Evolutionary conservation across 2,113 vertebrate species (phyloP), one percentile per base, ranked within the genome.

Genomic region (Pelmatolapia mariae): DNA sequence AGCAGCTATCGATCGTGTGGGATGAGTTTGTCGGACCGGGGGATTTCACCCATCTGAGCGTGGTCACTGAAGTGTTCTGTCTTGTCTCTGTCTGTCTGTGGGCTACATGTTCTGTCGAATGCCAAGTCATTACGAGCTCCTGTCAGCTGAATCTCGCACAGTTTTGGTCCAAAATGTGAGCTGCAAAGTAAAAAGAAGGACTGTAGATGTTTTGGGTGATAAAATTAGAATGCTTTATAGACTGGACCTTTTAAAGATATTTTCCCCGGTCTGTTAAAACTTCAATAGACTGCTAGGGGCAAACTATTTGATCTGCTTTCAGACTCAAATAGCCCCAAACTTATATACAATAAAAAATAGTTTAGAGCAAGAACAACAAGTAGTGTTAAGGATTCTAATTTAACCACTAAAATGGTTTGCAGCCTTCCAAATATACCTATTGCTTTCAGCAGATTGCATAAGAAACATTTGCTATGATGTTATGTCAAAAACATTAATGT

Each of bases 1-100:
- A 90, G 94, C 86, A 87, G 93, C 93, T 87, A 96, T 95, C 93
- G 92, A 95, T 95, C 93, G 90, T 78, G 87, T 81, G 92, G 90
- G 94, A 95, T 93, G 94, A 94, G 94, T 95, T 93, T 91, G 92
- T 94, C 83, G 47, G 89, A 86, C 82, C 61, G 59, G 88, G 89
- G 88, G 91, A 92, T 90, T 95, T 93, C 90, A 90, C 89, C 94
- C 93, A 80, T 94, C 91, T 40, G 86, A 94, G 86, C 81, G 81
- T 78, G 90, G 87, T 89, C 94, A 92, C 90, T 89, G 86, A 87
- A 90, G 93, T 93, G 88, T 93, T 90, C 85, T 73, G 50, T 89
- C 93, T 90, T 61, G 91, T 89, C 93, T 90, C 85, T 1, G 93
- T 91, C 87, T 89, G 92, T 91, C 92, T 92, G 80, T 29, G 85